These are phyloP conservation scores for Sternarchorhynchus goeldii DNA, from an alignment of 2,797 vertebrate genomes.

Conservation along the genomic window DNA sequence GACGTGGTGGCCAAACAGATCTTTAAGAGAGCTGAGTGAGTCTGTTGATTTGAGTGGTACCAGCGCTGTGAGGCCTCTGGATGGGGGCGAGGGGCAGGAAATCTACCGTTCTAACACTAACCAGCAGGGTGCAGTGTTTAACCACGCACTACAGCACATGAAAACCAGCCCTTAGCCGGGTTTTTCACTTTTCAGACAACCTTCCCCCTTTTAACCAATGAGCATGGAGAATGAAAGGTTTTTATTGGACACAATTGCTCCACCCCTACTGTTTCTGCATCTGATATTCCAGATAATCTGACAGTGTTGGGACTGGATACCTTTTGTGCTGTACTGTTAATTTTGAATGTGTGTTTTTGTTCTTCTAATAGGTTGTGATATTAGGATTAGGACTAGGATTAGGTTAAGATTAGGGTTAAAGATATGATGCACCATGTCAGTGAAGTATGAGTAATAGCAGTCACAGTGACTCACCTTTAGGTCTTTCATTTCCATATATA, in stretches of 20 bases:
- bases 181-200: background rate
- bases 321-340: background rate
- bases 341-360: background rate
- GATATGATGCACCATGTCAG: background rate
- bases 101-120: background rate
- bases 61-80: background rate
- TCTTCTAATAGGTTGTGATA: background rate
- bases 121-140: background rate
- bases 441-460: background rate
- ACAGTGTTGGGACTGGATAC: background rate
- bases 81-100: background rate
- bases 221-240: background rate
- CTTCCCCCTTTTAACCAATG: background rate
- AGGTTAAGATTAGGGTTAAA: background rate
- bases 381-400: no score
- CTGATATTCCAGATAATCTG: background rate
- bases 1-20: constrained; percentile 84
- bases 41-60: background rate
- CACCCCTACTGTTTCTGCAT: no score
- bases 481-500: background rate
- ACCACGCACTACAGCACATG: background rate
- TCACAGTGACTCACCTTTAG: background rate
- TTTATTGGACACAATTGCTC: background rate
- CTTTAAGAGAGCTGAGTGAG: constrained; percentile 86
- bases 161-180: background rate